phyloP scores from a whole-genome alignment of 2,888 invertebrate genomes.

The Microdon myrmicae region DNA sequence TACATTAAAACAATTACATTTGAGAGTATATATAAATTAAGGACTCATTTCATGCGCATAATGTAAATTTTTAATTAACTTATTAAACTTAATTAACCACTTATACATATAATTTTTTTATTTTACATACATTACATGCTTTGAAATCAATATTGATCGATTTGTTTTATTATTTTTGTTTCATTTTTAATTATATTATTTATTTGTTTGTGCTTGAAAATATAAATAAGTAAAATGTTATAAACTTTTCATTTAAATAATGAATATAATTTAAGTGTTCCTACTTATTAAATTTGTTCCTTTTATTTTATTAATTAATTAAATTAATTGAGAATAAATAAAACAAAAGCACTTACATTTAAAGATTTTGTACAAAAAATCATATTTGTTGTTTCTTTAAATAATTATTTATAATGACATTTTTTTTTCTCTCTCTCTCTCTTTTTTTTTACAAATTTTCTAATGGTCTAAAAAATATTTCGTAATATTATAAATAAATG shows the following conservation, averaged over 20 bases:
- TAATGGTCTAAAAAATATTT: no score
- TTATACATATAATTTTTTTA: constrained; percentile 17
- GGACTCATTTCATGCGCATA: constrained; percentile 35
- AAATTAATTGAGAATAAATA: constrained; percentile 25
- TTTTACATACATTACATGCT: constrained; percentile 45
- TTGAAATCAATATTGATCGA: neutral
- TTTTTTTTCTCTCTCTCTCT: constrained; percentile 32
- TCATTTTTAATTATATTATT: constrained; percentile 21
- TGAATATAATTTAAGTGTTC: constrained; percentile 15
- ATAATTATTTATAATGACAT: constrained; percentile 56
- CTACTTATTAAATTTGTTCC: constrained; percentile 20
- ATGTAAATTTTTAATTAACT: constrained; percentile 9
- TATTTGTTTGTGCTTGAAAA: no score
- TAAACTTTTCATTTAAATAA: neutral
- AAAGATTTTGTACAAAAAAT: constrained; percentile 43
- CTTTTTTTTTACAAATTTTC: constrained; percentile 35
- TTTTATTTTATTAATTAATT: constrained; percentile 18
- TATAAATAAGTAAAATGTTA: constrained; percentile 23
- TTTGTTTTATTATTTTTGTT: constrained; percentile 9
- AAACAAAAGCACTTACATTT: constrained; percentile 23
- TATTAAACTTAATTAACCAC: constrained; percentile 43
- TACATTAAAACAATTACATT: constrained; percentile 16
- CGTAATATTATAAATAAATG: no score
- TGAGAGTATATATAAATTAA: constrained; percentile 40
- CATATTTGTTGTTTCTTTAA: constrained; percentile 53